phyloP scores from a whole-genome alignment of 2,888 invertebrate genomes.

The Sinodicranocentrus sp. region DNA sequence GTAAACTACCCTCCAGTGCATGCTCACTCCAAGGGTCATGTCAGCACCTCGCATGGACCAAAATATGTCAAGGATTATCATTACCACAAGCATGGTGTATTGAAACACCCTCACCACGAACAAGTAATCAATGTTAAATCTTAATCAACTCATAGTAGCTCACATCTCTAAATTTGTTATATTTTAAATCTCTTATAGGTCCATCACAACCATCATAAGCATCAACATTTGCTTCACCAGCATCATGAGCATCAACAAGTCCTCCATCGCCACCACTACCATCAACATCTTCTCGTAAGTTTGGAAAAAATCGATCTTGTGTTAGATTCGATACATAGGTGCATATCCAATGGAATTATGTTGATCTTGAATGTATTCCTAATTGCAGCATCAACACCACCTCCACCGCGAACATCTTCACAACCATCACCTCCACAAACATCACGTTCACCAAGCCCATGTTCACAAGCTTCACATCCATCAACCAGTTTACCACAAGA shows the following conservation, averaged over 20 bases:
- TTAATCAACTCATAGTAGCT: neutral
- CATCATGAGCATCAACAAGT: slow-evolving; percentile 65
- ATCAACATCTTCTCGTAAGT: slow-evolving; percentile 66
- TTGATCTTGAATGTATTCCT: neutral
- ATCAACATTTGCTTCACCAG: slow-evolving; percentile 67
- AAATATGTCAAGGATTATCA: slow-evolving; percentile 67
- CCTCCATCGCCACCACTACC: slow-evolving; percentile 67
- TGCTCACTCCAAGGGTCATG: slow-evolving; percentile 64
- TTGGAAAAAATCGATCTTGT: too few relatives aligned
- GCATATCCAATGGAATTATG: too few relatives aligned
- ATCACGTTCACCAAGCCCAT: slow-evolving; percentile 64
- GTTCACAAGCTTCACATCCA: slow-evolving; percentile 69
- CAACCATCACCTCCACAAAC: slow-evolving; percentile 69
- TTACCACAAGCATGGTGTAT: slow-evolving; percentile 62
- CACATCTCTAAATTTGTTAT: too few relatives aligned
- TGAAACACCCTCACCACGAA: slow-evolving; percentile 59
- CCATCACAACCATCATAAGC: slow-evolving; percentile 65
- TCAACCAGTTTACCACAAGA: slow-evolving; percentile 71
- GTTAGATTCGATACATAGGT: too few relatives aligned
- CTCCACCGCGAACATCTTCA: slow-evolving; percentile 68
- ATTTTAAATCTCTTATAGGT: too few relatives aligned
- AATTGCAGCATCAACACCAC: slow-evolving; percentile 68
- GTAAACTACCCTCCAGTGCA: slow-evolving; percentile 68
- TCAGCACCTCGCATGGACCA: slow-evolving; percentile 56
- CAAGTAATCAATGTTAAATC: slow-evolving; percentile 10